These are phyloP conservation scores for Pedetes capensis DNA, from an alignment of 2,113 vertebrate species.

Conservation along the genomic window DNA sequence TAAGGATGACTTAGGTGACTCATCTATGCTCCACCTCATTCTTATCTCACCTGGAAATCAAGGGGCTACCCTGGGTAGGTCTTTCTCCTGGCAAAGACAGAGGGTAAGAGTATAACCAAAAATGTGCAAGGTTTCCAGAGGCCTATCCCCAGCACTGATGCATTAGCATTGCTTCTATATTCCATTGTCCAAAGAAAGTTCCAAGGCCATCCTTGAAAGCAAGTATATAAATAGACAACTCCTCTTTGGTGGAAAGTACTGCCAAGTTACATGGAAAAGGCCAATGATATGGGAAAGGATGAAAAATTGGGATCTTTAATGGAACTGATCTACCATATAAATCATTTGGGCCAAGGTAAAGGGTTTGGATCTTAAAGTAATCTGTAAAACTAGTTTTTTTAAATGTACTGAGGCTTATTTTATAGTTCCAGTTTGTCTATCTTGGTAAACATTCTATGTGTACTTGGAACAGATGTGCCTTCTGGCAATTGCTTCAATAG, in stretches of 20 bases:
- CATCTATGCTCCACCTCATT: not conserved
- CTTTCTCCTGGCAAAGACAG: not conserved
- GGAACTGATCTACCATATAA: not conserved
- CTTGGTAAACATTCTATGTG: not conserved
- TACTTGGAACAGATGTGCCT: not conserved
- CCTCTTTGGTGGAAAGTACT: not conserved
- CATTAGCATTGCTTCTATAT: not conserved
- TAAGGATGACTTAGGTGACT: not conserved
- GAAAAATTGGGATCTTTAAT: not conserved
- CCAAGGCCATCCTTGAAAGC: not conserved
- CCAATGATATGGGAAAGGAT: not conserved
- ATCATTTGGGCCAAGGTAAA: not conserved
- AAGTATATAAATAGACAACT: not conserved
- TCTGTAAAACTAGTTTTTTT: not conserved
- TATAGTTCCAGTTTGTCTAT: not conserved
- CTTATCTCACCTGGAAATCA: not conserved
- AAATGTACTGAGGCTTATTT: not conserved
- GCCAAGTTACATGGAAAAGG: not conserved
- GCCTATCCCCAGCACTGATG: not conserved
- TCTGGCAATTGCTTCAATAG: not conserved
- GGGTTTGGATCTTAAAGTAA: not conserved
- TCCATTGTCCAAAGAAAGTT: not conserved
- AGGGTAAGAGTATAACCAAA: not conserved
- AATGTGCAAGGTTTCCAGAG: not conserved
- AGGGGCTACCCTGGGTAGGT: not conserved